phyloP scores from a whole-genome alignment of 2,888 invertebrate genomes.

The Eulithis prunata region DNA sequence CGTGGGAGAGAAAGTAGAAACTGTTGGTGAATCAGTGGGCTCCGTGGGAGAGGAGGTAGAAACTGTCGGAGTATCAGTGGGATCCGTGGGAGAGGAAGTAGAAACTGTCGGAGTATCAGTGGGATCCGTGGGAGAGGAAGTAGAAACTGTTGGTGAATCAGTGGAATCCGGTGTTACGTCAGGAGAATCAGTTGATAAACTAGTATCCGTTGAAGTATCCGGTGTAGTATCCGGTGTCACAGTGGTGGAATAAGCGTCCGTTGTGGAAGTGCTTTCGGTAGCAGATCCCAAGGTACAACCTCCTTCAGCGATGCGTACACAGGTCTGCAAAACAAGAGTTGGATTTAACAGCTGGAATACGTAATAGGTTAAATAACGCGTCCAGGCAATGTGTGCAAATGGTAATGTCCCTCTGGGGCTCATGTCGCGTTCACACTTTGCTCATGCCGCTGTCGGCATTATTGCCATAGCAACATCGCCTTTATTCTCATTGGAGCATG shows the following conservation, averaged over 20 bases:
- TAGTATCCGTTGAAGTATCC: too few relatives aligned
- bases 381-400: too few relatives aligned
- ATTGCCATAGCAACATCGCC: too few relatives aligned
- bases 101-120: neutral
- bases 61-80: conserved; percentile 6
- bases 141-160: conserved; percentile 7
- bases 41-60: conserved; percentile 7
- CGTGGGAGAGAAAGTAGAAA: conserved; percentile 3
- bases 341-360: too few relatives aligned
- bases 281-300: conserved; percentile 33
- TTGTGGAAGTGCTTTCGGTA: conserved; percentile 15
- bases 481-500: too few relatives aligned
- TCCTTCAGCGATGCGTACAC: conserved; percentile 34
- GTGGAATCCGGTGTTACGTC: neutral
- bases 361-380: too few relatives aligned
- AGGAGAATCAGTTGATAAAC: too few relatives aligned
- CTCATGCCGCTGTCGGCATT: too few relatives aligned
- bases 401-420: too few relatives aligned
- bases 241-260: conserved; percentile 19
- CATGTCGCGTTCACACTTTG: too few relatives aligned
- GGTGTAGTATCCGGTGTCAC: too few relatives aligned
- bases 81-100: conserved; percentile 5
- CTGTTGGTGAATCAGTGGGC: conserved; percentile 1
- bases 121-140: neutral
- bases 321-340: conserved; percentile 28